phyloP scores from a whole-genome alignment of 2,888 invertebrate species.

The Pachydiplax longipennis region DNA sequence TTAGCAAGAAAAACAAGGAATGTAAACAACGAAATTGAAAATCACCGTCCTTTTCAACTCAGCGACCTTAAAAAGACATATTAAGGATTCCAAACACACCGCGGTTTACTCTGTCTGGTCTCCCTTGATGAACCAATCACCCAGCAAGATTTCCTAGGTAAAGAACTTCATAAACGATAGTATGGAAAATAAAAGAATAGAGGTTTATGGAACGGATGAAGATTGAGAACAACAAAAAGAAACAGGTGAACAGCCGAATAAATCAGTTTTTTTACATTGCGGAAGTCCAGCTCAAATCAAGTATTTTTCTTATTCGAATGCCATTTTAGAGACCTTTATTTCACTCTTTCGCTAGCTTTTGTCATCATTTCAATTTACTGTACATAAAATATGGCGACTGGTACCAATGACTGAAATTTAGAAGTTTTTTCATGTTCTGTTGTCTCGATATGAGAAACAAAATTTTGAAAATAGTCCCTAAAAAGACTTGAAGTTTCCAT shows the following conservation, averaged over 20 bases:
- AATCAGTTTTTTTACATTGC: background rate
- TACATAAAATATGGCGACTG: too few species aligned
- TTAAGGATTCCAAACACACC: conserved; percentile 27
- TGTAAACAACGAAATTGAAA: background rate
- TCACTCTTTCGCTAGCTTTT: too few species aligned
- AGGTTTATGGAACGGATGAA: background rate
- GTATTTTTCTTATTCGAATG: background rate
- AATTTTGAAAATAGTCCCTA: too few species aligned
- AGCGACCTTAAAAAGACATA: background rate
- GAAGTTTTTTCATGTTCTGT: too few species aligned
- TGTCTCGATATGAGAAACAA: too few species aligned
- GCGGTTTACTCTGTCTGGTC: background rate
- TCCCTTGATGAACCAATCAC: conserved; percentile 34
- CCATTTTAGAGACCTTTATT: background rate
- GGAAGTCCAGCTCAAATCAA: background rate
- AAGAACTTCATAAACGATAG: background rate
- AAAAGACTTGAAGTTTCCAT: too few species aligned
- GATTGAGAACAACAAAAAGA: too few species aligned
- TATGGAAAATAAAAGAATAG: background rate
- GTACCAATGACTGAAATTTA: too few species aligned
- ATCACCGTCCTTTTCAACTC: background rate
- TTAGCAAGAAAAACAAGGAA: too few species aligned
- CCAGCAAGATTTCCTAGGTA: background rate
- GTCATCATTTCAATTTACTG: background rate
- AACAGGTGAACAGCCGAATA: background rate